Conservation (phyloP, 2,888 invertebrate genomes). For the Xylophagus ater region DNA sequence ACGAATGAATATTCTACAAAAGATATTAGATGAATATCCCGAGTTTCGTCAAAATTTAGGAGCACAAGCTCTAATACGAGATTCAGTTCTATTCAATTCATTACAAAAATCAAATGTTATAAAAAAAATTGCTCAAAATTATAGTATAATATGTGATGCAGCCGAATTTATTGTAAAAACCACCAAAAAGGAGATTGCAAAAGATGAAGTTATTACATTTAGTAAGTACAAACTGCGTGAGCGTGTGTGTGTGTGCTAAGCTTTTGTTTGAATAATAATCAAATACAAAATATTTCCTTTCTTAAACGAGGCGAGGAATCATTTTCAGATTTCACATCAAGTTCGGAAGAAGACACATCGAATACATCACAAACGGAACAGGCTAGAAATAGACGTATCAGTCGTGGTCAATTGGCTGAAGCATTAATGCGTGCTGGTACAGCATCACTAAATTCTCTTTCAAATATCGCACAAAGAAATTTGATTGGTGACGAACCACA, state of each 20-base stretch:
- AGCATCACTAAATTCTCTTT: conserved; percentile 34
- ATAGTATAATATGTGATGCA: conserved; percentile 57
- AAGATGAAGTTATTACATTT: conserved; percentile 21
- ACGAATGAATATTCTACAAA: conserved; percentile 44
- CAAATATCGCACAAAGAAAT: conserved; percentile 36
- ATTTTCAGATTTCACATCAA: conserved; percentile 35
- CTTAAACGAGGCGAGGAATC: conserved; percentile 33
- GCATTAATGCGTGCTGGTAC: conserved; percentile 31
- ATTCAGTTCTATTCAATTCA: conserved; percentile 57
- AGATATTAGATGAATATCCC: conserved; percentile 55
- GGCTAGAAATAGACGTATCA: conserved; percentile 35
- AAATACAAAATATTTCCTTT: no score
- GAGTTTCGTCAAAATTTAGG: conserved; percentile 56
- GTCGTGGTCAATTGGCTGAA: conserved; percentile 34
- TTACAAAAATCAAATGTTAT: conserved; percentile 54
- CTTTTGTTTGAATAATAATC: neutral
- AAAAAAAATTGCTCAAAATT: conserved; percentile 50
- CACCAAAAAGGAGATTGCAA: conserved; percentile 34
- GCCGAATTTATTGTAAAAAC: conserved; percentile 40
- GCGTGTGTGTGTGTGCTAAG: neutral
- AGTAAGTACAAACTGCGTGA: conserved; percentile 7
- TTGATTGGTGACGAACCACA: conserved; percentile 20
- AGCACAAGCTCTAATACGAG: conserved; percentile 59
- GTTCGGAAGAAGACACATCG: conserved; percentile 36
- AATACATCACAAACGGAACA: conserved; percentile 25